Evolutionary conservation across 2,888 invertebrate genomes (phyloP), one percentile per base, ranked within the genome.

Genomic region (Microctonus aethiopoides): DNA sequence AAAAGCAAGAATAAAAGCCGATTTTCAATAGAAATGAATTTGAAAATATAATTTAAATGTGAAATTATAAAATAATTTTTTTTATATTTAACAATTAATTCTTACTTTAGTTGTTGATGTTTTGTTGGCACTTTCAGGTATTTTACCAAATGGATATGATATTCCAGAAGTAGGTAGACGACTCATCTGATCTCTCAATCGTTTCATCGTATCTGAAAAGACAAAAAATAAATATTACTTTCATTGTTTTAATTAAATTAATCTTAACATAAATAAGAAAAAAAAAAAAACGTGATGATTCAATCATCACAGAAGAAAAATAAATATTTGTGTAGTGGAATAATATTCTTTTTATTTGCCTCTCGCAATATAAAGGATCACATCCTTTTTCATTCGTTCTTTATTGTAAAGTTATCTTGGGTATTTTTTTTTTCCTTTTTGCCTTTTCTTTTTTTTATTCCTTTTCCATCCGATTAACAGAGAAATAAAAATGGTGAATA

Each of bases 31-130:
- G n/a, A n/a, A 24, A 39, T 67, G 70, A 36, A 65, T 39, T n/a
- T 9, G 22, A 39, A 32, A 24, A 29, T 52, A 52, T 24, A 39
- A 57, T 26, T 51, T 68, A 62, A n/a, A 46, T 63, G 13, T 54
- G 11, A 4, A n/a, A 29, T 64, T 74, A n/a, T n/a, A n/a, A n/a
- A n/a, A n/a, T n/a, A n/a, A n/a, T n/a, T n/a, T n/a, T n/a, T n/a
- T n/a, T n/a, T n/a, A n/a, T n/a, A n/a, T n/a, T n/a, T n/a, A n/a
- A n/a, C n/a, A n/a, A n/a, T n/a, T n/a, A n/a, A n/a, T n/a, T n/a
- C 78, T 80, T 76, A 86, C 86, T 80, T 85, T 84, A 67, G 79
- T 81, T 22, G 81, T 82, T 20, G 85, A 86, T 16, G 85, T 86
- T 46, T 79, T 79, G 76, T 86, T 85, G 24, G 81, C 83, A 68